A percentile compares a stretch with the other conserved stretches of the same genome.
Evolutionary conservation across 2,113 vertebrate genomes (phyloP).

Genomic region (Lichenostomus cassidix): DNA sequence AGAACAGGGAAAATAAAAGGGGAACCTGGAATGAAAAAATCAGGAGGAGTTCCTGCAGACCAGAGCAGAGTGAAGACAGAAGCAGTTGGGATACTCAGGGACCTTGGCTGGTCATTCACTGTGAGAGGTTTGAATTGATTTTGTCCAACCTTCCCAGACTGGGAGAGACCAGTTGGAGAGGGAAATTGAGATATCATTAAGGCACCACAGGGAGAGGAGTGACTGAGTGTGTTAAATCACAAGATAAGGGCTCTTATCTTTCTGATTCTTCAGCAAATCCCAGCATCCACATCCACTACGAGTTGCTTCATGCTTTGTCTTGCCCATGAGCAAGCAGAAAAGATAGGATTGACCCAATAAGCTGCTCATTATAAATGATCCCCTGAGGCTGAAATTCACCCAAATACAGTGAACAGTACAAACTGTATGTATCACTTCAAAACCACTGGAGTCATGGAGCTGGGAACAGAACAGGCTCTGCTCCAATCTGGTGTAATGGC

Average conservation of each 20-base stretch:
- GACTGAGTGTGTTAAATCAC: not conserved
- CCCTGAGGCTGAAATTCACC: not conserved
- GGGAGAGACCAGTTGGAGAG: not conserved
- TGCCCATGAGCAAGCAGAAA: not conserved
- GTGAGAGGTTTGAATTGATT: not conserved
- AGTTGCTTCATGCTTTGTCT: not conserved
- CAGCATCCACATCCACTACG: fast-evolving
- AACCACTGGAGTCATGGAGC: not conserved
- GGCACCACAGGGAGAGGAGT: not conserved
- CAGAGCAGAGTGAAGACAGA: not conserved
- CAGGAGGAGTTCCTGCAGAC: not conserved
- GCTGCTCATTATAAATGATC: not conserved
- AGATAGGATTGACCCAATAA: not conserved
- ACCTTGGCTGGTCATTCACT: not conserved
- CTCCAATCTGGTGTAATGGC: not conserved
- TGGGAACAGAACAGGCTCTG: not conserved
- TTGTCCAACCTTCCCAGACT: not conserved
- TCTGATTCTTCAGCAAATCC: not conserved
- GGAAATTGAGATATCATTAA: not conserved
- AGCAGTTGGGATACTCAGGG: not conserved
- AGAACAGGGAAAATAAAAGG: not conserved
- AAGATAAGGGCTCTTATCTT: not conserved
- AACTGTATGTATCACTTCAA: not conserved
- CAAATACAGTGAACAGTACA: not conserved
- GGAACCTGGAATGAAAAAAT: not conserved